Evolutionary conservation across 2,888 invertebrate species (phyloP).

Genomic region (Neria commutata): DNA sequence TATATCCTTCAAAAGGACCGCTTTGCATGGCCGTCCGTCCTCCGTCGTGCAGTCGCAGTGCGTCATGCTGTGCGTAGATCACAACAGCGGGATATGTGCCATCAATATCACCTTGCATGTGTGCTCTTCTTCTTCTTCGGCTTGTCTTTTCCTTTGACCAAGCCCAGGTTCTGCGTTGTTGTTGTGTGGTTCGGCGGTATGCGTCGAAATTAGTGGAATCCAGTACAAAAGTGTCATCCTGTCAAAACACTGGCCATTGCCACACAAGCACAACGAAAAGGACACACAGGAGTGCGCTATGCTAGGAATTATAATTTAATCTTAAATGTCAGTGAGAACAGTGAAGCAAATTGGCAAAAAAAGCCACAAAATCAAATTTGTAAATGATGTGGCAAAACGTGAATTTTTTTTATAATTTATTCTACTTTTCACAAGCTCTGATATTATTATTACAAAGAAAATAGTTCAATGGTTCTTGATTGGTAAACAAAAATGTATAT

Average conservation of each 20-base stretch:
- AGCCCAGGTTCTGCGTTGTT: background rate
- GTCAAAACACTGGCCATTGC: conserved; percentile 41
- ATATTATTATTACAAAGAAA: too few relatives aligned
- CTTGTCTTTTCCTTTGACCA: conserved; percentile 9
- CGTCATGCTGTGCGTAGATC: conserved; percentile 48
- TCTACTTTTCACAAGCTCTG: too few relatives aligned
- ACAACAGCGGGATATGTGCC: conserved; percentile 47
- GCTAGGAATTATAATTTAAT: too few relatives aligned
- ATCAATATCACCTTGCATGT: background rate
- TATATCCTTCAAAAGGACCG: conserved; percentile 43
- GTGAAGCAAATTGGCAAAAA: too few relatives aligned
- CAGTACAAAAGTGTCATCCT: conserved; percentile 29
- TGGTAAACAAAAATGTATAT: too few relatives aligned
- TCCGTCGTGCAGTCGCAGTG: background rate
- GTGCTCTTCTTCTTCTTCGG: background rate
- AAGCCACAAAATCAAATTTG: too few relatives aligned
- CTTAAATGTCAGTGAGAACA: too few relatives aligned
- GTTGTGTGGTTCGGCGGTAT: background rate
- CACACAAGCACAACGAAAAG: background rate
- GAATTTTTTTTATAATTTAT: too few relatives aligned
- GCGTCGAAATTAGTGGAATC: conserved; percentile 8
- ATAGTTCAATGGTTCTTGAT: too few relatives aligned
- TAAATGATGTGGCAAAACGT: too few relatives aligned
- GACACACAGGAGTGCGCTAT: too few relatives aligned
- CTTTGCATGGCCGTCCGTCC: conserved; percentile 20